Conservation (phyloP, 2,113 vertebrate genomes). For the Noctilio leporinus region DNA sequence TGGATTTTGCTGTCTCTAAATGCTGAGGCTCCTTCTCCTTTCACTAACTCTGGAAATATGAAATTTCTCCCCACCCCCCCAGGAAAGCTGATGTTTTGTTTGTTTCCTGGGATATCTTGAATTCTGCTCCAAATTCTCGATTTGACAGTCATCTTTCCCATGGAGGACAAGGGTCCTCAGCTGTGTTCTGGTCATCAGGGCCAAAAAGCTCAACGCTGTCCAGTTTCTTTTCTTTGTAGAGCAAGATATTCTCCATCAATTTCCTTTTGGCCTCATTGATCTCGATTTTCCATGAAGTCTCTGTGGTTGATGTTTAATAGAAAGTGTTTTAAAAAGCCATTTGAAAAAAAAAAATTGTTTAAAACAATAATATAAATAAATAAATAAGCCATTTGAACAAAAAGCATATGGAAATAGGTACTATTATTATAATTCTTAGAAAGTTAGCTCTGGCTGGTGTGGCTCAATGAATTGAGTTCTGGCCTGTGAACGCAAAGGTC, state of each 20-base stretch:
- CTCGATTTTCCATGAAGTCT: slow-evolving; percentile 78
- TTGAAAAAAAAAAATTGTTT: no score
- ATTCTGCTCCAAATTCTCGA: background rate
- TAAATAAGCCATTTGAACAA: background rate
- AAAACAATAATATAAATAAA: no score
- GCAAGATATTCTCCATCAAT: slow-evolving; percentile 81
- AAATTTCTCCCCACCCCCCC: background rate
- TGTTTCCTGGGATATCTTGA: background rate
- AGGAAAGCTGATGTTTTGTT: background rate
- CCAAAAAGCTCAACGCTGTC: slow-evolving; percentile 82
- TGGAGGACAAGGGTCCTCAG: background rate
- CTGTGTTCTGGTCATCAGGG: slow-evolving; percentile 45
- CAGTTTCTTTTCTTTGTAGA: slow-evolving; percentile 81
- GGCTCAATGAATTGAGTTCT: no score
- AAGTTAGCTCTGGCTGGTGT: no score
- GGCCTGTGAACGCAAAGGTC: no score
- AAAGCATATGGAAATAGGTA: background rate
- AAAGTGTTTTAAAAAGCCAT: background rate
- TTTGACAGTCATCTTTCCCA: background rate
- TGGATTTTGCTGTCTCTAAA: background rate
- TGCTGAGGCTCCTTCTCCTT: background rate
- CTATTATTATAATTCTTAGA: background rate
- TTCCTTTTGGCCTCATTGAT: slow-evolving; percentile 83
- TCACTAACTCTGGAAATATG: background rate
- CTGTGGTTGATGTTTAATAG: slow-evolving; percentile 64